phyloP scores from a whole-genome alignment of 2,888 invertebrate species.

The Amphiduros pacificus region DNA sequence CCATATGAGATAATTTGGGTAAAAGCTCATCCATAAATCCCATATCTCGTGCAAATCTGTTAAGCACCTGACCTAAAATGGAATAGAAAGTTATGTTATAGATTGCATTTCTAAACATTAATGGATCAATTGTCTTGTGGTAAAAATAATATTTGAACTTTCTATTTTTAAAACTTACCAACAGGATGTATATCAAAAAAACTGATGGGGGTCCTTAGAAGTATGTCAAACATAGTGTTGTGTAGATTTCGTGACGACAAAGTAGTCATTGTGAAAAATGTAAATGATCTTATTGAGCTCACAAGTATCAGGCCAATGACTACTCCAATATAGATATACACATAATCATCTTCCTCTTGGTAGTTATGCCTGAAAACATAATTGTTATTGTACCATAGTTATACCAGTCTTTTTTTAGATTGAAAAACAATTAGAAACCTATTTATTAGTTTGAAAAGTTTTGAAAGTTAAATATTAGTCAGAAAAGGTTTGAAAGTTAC shows the following conservation, averaged over 20 bases:
- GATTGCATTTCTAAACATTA: too few species aligned
- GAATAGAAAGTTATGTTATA: too few species aligned
- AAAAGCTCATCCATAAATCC: conserved; percentile 8
- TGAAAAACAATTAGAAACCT: too few species aligned
- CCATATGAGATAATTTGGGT: too few species aligned
- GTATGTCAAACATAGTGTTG: not conserved
- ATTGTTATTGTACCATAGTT: not conserved
- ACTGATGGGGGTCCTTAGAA: conserved; percentile 1
- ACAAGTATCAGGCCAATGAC: not conserved
- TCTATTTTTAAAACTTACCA: not conserved
- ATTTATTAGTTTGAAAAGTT: too few species aligned
- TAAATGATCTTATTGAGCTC: not conserved
- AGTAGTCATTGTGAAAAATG: conserved; percentile 1
- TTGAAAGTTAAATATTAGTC: too few species aligned
- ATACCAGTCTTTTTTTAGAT: too few species aligned
- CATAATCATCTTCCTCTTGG: not conserved
- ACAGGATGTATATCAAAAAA: conserved; percentile 13
- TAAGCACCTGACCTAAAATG: conserved; percentile 7
- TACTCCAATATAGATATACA: not conserved
- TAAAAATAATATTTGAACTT: not conserved
- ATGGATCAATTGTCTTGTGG: too few species aligned
- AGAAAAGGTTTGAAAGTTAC: too few species aligned
- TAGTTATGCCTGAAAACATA: not conserved
- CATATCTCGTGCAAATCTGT: conserved; percentile 5
- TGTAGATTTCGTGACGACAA: not conserved